Conservation (phyloP, 2,888 invertebrate genomes). For the Resseliella maxima region DNA sequence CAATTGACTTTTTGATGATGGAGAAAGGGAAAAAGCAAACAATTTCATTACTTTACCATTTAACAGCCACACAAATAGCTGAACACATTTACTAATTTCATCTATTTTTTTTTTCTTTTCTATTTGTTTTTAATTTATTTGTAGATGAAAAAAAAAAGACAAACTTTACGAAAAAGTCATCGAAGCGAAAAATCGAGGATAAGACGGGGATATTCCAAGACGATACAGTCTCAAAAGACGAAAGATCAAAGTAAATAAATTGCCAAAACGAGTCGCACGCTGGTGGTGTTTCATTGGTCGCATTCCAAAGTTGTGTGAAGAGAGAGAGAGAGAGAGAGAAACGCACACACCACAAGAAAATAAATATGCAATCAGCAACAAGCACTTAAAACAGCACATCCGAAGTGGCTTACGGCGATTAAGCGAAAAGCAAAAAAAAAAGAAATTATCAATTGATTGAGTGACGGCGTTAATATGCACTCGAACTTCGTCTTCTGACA, state of each 20-base stretch:
- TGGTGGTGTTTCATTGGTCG: neutral
- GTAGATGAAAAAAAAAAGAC: constrained; percentile 52
- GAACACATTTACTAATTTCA: constrained; percentile 31
- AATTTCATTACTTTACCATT: neutral
- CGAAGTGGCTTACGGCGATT: constrained; percentile 55
- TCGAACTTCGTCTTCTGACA: constrained; percentile 24
- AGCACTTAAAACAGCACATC: constrained; percentile 33
- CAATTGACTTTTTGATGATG: constrained; percentile 49
- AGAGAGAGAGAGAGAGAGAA: neutral
- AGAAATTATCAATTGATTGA: constrained; percentile 52
- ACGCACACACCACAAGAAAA: neutral
- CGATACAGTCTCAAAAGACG: neutral
- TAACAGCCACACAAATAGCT: neutral
- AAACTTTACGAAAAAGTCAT: neutral
- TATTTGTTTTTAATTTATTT: constrained; percentile 50
- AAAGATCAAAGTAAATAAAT: constrained; percentile 51
- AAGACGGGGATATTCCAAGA: neutral
- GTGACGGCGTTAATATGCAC: constrained; percentile 55
- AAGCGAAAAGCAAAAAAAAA: neutral
- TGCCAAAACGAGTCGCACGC: neutral
- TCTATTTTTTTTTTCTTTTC: neutral
- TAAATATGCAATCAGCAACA: constrained; percentile 49
- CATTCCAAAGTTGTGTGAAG: neutral
- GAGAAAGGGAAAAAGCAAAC: neutral
- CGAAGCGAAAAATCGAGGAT: constrained; percentile 8